These are phyloP conservation scores for Lycaena phlaeas DNA, from an alignment of 2,888 invertebrate species.

Conservation along the genomic window DNA sequence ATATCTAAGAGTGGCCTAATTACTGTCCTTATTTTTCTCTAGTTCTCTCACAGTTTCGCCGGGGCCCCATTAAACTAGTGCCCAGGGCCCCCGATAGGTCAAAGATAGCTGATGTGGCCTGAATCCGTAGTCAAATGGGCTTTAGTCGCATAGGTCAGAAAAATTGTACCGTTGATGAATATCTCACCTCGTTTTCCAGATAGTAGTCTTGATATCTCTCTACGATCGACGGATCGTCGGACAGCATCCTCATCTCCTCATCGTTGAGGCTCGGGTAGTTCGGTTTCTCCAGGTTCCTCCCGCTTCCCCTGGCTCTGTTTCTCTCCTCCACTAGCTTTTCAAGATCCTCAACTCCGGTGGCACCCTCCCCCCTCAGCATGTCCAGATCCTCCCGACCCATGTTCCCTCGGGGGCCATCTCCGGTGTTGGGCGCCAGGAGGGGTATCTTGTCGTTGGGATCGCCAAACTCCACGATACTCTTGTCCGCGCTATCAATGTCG, in stretches of 20 bases:
- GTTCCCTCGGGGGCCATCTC: not conserved
- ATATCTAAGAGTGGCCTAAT: too few relatives aligned
- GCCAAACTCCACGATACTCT: constrained; percentile 18
- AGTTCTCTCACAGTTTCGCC: too few relatives aligned
- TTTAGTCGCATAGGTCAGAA: too few relatives aligned
- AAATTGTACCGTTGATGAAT: too few relatives aligned
- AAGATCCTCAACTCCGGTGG: constrained; percentile 12
- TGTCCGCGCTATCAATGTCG: constrained; percentile 28
- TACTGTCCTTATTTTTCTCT: too few relatives aligned
- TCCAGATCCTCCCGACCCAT: not conserved
- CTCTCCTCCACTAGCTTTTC: constrained; percentile 13
- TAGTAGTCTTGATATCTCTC: constrained; percentile 30
- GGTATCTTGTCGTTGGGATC: constrained; percentile 11
- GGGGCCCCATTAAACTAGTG: too few relatives aligned
- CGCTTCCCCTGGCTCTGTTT: not conserved
- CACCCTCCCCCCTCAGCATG: not conserved
- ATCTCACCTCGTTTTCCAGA: constrained; percentile 62
- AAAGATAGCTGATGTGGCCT: too few relatives aligned
- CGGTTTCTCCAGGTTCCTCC: constrained; percentile 17
- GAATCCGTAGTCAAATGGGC: too few relatives aligned
- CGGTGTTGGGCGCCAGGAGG: not conserved
- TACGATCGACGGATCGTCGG: constrained; percentile 40
- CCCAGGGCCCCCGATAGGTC: too few relatives aligned
- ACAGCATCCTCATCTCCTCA: constrained; percentile 48
- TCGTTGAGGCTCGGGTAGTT: constrained; percentile 31